These are phyloP conservation scores for Xenus cinereus DNA, from an alignment of 2,113 vertebrate species.

Conservation along the genomic window DNA sequence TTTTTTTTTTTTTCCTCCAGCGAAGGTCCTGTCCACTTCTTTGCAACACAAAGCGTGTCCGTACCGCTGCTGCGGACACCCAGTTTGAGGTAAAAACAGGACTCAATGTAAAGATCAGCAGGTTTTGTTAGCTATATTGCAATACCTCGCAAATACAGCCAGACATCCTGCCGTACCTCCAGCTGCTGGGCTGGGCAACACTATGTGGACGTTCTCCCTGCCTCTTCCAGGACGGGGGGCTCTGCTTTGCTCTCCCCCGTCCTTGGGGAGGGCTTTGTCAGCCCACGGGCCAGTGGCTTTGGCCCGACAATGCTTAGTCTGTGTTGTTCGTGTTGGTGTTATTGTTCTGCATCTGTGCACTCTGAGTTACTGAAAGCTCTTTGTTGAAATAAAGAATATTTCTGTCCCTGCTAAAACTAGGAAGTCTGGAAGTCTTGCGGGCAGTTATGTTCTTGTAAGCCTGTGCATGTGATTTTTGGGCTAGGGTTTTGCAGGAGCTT, in stretches of 20 bases:
- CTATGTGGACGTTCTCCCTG: not conserved
- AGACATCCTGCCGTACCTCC: not conserved
- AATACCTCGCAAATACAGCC: not conserved
- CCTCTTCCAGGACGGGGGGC: not conserved
- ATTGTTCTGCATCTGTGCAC: conserved; percentile 11
- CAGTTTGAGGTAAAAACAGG: not conserved
- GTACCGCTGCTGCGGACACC: not conserved
- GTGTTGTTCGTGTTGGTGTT: not conserved
- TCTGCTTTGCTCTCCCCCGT: not conserved
- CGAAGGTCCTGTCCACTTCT: not conserved
- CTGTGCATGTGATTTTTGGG: not conserved
- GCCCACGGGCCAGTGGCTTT: not conserved
- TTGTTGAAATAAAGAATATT: not conserved
- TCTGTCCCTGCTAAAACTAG: not conserved
- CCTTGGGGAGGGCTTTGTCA: not conserved
- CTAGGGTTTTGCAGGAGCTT: not conserved
- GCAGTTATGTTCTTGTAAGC: not conserved
- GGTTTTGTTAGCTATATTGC: not conserved
- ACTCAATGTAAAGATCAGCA: not conserved
- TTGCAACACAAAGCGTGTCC: not conserved
- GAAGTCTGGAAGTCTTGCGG: not conserved
- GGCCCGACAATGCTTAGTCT: not conserved
- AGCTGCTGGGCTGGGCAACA: not conserved
- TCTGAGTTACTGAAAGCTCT: not conserved
- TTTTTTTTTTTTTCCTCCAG: not conserved